Conservation (phyloP, 1,140 invertebrate species). For the Phenacoccus solenopsis region DNA sequence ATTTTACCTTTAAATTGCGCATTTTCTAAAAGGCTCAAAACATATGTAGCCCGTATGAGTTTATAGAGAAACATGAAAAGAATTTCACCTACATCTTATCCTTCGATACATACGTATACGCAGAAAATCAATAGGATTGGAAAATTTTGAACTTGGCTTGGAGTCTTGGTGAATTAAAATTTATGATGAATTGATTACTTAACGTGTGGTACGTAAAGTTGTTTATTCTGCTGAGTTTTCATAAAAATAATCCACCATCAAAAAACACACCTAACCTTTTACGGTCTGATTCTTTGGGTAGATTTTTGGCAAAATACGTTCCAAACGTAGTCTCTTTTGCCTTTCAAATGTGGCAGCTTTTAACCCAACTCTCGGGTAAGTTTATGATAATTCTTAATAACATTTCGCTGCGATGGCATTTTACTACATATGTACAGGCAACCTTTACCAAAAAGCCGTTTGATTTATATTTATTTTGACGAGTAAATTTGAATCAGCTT, state of each 20-base stretch:
- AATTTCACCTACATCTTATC: too few relatives aligned
- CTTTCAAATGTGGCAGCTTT: background rate
- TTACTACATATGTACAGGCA: background rate
- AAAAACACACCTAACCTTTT: background rate
- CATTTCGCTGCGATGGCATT: background rate
- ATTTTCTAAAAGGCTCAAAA: background rate
- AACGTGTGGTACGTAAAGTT: background rate
- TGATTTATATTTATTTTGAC: conserved; percentile 2
- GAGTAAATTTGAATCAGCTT: too few relatives aligned
- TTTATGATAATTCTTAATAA: background rate
- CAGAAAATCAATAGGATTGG: too few relatives aligned
- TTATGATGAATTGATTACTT: background rate
- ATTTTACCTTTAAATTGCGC: background rate
- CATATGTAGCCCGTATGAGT: background rate
- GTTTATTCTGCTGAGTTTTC: background rate
- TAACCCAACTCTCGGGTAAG: background rate
- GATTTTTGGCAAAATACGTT: background rate
- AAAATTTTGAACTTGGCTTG: background rate
- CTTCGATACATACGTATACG: too few relatives aligned
- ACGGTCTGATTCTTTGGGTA: background rate
- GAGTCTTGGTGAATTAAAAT: background rate
- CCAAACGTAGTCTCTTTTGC: background rate
- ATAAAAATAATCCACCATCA: background rate
- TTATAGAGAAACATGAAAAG: background rate
- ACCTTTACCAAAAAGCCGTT: background rate